Conservation (phyloP, 2,797 vertebrate genomes). For the Amniataba percoides region DNA sequence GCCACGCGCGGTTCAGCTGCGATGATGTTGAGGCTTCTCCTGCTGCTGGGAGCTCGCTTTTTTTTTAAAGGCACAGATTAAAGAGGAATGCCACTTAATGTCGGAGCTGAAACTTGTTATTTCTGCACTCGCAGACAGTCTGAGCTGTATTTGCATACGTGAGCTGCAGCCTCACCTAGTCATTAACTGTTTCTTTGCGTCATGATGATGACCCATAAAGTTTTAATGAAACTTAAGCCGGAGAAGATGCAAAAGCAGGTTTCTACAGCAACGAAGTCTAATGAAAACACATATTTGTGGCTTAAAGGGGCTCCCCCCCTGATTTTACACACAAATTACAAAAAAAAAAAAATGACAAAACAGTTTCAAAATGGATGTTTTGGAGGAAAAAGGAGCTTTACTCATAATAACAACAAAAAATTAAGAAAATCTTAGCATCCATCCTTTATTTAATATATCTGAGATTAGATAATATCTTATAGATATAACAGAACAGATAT, state of each 20-base stretch:
- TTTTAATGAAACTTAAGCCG: neutral
- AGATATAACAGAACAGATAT: neutral
- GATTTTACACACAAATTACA: neutral
- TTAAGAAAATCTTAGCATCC: neutral
- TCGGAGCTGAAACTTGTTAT: constrained; percentile 58
- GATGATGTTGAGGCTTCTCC: constrained; percentile 30
- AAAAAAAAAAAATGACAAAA: too few relatives aligned
- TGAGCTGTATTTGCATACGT: constrained; percentile 45
- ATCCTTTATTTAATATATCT: neutral
- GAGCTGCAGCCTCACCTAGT: constrained; percentile 16
- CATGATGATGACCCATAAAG: neutral
- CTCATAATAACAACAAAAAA: neutral
- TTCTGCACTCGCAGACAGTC: constrained; percentile 42
- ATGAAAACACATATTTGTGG: constrained; percentile 14
- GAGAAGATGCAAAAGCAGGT: neutral
- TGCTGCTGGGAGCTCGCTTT: constrained; percentile 28
- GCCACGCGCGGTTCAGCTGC: neutral
- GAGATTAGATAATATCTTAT: neutral
- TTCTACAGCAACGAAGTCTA: neutral
- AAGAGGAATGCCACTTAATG: constrained; percentile 62
- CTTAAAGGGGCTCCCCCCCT: neutral
- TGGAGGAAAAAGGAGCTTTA: neutral
- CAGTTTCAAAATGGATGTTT: neutral
- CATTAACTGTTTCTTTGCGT: constrained; percentile 27
- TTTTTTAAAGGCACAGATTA: constrained; percentile 49